A percentile compares a stretch with the other conserved stretches of the same genome.
phyloP scores from a whole-genome alignment of 2,888 invertebrate genomes.

The Amaurobius ferox region DNA sequence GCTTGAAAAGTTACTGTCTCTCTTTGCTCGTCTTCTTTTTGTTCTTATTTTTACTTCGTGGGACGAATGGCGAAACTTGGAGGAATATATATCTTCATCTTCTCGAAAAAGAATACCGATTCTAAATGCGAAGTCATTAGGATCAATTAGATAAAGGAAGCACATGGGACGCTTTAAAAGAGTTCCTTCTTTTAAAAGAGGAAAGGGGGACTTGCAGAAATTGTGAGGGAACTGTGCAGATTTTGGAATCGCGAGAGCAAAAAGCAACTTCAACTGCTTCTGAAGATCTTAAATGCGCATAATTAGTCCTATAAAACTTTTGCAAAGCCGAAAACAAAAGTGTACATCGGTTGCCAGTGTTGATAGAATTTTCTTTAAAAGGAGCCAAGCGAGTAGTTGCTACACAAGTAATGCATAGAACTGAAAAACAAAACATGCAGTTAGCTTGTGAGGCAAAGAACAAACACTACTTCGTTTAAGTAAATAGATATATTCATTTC shows the following conservation, averaged over 20 bases:
- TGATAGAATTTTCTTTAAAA: too few relatives aligned
- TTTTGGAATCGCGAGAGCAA: background rate
- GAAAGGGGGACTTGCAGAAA: background rate
- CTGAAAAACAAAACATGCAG: too few relatives aligned
- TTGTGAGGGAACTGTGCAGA: background rate
- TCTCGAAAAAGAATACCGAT: conserved; percentile 8
- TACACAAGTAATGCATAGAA: too few relatives aligned
- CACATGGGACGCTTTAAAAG: background rate
- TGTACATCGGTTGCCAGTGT: background rate
- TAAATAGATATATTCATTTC: too few relatives aligned
- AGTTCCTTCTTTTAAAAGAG: background rate
- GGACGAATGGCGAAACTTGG: background rate
- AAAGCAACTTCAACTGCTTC: background rate
- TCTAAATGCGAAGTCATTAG: conserved; percentile 33
- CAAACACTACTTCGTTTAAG: too few relatives aligned
- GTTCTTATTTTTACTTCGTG: background rate
- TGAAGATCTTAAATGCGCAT: background rate
- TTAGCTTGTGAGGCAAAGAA: too few relatives aligned
- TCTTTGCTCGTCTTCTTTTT: background rate
- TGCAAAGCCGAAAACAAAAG: background rate
- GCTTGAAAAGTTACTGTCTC: background rate
- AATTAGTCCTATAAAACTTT: background rate
- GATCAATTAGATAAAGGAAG: conserved; percentile 33
- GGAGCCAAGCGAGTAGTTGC: too few relatives aligned
- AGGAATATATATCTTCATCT: background rate